Base-by-base conservation (phyloP, 92 coral and sea anemone species). In the Epizoanthus ramosus region DNA sequence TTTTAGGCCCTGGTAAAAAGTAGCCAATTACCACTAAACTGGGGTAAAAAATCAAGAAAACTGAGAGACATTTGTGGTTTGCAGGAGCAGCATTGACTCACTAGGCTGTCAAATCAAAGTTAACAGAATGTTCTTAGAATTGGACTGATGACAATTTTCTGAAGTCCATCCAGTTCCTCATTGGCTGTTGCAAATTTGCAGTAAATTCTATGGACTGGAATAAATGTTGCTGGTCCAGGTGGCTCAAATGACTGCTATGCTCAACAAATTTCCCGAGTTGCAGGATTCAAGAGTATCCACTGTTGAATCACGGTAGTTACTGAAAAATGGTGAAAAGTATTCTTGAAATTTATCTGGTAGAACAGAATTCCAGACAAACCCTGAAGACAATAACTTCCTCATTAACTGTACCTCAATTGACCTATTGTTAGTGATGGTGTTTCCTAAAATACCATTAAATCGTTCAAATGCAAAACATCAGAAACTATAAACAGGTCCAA, bases 401-500 rank as follows among this genome's bases (percentile, higher is more conserved):
- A 85, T 85, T 3, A 85, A 6, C 15, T 85, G 85, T 57, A 57
- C 63, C 57, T 85, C 88, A 12, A 85, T 59, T 31, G 88, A 37
- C 23, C 88, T 69, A 15, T 85, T 79, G 61, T 76, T 79, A 5
- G 85, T 69, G 17, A 37, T 9, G 0, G 52, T 80, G 16, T 10
- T 64, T 22, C 86, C 89, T 28, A 75, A 56, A 31, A 83, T 72
- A 4, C 91, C 87, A 70, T 83, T 88, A 24, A 41, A 79, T 5
- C 83, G 68, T 47, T 87, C 90, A 70, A 87, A 87, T 8, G 73
- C 80, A 69, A 86, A 87, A 41, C 90, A 87, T 84, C 87, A 87
- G 71, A 87, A 87, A 19, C 83, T 74, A 33, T 81, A 68, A 19
- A 87, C 75, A 1, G 90, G 90, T 4, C 90, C 90, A 87, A 54